phyloP scores from a whole-genome alignment of 2,888 invertebrate species.

The Oithona nana region DNA sequence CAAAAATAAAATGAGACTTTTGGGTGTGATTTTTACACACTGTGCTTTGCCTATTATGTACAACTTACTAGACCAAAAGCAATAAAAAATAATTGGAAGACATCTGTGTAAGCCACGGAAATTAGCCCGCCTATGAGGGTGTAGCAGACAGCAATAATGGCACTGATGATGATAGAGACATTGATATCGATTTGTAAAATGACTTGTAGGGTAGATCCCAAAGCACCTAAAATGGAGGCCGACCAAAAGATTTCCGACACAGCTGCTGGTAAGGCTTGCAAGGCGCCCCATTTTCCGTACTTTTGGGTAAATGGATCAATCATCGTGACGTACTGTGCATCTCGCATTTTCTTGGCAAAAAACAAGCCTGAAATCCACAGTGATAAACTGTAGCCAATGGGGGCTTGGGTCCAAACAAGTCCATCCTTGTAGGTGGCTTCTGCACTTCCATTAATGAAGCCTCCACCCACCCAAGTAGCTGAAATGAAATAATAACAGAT shows the following conservation, averaged over 20 bases:
- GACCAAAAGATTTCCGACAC: constrained; percentile 51
- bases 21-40: too few species aligned
- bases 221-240: constrained; percentile 43
- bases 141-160: constrained; percentile 41
- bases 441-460: constrained; percentile 50
- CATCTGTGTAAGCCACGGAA: constrained; percentile 49
- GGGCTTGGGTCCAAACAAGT: constrained; percentile 47
- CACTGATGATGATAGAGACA: constrained; percentile 37
- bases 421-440: constrained; percentile 43
- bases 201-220: constrained; percentile 41
- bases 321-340: constrained; percentile 48
- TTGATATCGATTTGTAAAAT: constrained; percentile 37
- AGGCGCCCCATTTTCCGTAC: constrained; percentile 9
- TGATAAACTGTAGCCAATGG: constrained; percentile 48
- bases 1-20: too few species aligned
- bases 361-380: constrained; percentile 40
- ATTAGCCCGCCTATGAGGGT: constrained; percentile 48
- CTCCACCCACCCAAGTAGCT: constrained; percentile 48
- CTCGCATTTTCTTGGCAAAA: constrained; percentile 47
- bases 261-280: constrained; percentile 39
- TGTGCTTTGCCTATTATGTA: not conserved
- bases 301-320: constrained; percentile 37
- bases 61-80: constrained; percentile 41
- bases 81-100: constrained; percentile 44
- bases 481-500: constrained; percentile 17